Evolutionary conservation across 1,140 invertebrate species (phyloP), one percentile per base, ranked within the genome.

Genomic region (Platyscapa corneri): DNA sequence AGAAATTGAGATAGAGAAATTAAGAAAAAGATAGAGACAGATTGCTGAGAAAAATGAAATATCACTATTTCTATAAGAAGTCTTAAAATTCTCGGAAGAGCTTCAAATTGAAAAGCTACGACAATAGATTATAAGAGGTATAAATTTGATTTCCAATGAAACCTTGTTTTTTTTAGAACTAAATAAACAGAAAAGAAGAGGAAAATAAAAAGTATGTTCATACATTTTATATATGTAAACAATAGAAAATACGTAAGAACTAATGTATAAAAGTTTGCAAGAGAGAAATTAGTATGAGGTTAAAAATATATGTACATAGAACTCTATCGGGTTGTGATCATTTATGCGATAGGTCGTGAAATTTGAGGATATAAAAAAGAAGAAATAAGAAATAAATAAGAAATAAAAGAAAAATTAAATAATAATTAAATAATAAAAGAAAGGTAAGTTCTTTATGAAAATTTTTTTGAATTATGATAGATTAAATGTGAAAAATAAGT

Each of bases 311-410:
- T 83, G 70, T 85, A 81, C 49, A 81, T 74, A 82, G 84, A 65
- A 82, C 79, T 85, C 84, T 78, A 82, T 82, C 72, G 79, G 84
- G 84, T 85, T 85, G 84, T 85, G 84, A 85, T 82, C 84, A 82
- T 72, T 85, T 79, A 82, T 85, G 77, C 84, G 56, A 56, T 37
- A 56, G 14, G 79, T 80, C 76, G 39, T 56, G 49, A 84, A 84
- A 84, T 84, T 37, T 84, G 53, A 30, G 7, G 30, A 56, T 30
- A 46, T 34, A 46, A n/a, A 65, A 46, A 37, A 23, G 16, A 32
- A 46, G 37, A 64, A 67, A 30, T 12, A n/a, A 34, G 10, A 16
- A 46, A 46, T 2, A 67, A 46, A 65, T 42, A 39, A n/a, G 32
- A 53, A 30, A 67, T 60, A 37, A 56, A 39, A 75, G 34, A 53